Evolutionary conservation across 2,797 vertebrate species (phyloP).

Genomic region (Oreonectes daqikongensis): DNA sequence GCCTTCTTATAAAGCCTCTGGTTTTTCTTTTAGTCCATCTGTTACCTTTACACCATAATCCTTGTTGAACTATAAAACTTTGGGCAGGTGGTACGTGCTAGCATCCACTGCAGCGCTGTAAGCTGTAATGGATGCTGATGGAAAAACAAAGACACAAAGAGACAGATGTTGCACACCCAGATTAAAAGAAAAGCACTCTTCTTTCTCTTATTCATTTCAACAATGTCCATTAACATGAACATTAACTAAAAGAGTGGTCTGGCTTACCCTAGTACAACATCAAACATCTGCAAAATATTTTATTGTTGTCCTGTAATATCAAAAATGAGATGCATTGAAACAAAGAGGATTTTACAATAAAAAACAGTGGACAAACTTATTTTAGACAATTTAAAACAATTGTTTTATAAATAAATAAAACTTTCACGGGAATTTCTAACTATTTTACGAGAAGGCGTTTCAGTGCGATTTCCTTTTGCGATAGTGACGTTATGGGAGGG

Average conservation of each 20-base stretch:
- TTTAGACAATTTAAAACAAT: no score
- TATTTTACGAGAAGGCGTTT: no score
- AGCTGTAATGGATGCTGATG: constrained; percentile 37
- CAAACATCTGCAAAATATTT: not conserved
- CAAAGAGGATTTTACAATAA: no score
- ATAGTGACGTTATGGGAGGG: no score
- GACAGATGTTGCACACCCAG: constrained; percentile 42
- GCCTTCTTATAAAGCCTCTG: constrained; percentile 20
- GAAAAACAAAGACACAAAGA: constrained; percentile 6
- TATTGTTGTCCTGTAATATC: not conserved
- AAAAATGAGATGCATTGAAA: no score
- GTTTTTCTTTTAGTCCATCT: constrained; percentile 34
- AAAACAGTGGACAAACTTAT: no score
- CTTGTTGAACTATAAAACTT: constrained; percentile 22
- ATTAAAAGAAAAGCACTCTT: constrained; percentile 34
- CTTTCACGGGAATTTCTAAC: no score
- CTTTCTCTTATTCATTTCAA: not conserved
- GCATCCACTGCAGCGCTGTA: constrained; percentile 9
- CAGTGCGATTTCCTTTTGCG: no score
- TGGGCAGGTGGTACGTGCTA: constrained; percentile 18
- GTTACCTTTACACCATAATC: constrained; percentile 35
- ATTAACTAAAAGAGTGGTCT: not conserved
- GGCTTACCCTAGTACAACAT: not conserved
- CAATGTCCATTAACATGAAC: constrained; percentile 2
- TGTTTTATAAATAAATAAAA: no score